phyloP scores from a whole-genome alignment of 2,113 vertebrate species.

The Pangasianodon gigas region DNA sequence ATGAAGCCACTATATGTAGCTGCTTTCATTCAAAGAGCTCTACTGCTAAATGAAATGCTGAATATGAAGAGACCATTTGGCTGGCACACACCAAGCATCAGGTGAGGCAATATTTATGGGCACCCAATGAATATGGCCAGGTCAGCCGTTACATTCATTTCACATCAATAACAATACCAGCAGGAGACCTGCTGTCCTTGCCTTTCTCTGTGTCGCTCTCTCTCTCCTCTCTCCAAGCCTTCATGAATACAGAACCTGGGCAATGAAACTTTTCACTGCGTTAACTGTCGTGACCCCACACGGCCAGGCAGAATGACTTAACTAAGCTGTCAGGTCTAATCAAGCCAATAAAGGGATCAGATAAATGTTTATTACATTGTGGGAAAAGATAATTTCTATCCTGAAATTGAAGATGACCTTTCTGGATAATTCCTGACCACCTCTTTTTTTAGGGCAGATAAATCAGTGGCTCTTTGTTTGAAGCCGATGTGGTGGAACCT shows the following conservation, averaged over 20 bases:
- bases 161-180: conserved; percentile 60
- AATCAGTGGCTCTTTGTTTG: conserved; percentile 73
- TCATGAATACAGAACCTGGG: conserved; percentile 76
- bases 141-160: conserved; percentile 54
- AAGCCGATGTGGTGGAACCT: conserved; percentile 68
- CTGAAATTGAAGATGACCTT: conserved; percentile 99
- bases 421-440: conserved; percentile 91
- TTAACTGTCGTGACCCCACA: conserved; percentile 94
- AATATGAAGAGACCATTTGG: conserved; percentile 7
- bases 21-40: background rate
- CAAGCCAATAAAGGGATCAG: conserved; percentile 96
- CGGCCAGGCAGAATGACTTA: conserved; percentile 95
- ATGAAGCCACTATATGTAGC: background rate
- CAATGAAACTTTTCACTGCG: conserved; percentile 92
- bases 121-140: conserved; percentile 59
- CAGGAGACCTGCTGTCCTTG: conserved; percentile 37
- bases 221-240: conserved; percentile 48
- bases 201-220: conserved; percentile 39
- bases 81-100: conserved; percentile 48
- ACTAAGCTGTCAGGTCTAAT: conserved; percentile 99
- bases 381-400: conserved; percentile 99
- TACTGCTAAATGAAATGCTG: conserved; percentile 8
- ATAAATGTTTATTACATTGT: conserved; percentile 99
- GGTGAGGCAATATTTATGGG: conserved; percentile 63
- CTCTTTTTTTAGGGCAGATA: conserved; percentile 81